These are phyloP conservation scores for Drosophila cognata DNA, from an alignment of 2,888 invertebrate genomes.

Conservation along the genomic window DNA sequence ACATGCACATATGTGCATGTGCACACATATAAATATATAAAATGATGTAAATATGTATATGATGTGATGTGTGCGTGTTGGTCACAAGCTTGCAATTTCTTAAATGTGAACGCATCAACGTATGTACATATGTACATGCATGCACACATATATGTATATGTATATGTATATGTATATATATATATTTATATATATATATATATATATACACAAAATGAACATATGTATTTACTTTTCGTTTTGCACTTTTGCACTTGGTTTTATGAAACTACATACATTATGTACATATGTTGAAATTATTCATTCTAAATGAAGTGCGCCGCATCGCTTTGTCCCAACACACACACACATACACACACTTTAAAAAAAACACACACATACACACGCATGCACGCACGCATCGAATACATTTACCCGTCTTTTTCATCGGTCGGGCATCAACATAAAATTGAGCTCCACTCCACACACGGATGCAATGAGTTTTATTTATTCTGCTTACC, in stretches of 20 bases:
- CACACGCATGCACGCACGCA: conserved; percentile 39
- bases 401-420: conserved; percentile 23
- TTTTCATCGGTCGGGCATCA: conserved; percentile 19
- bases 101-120: conserved; percentile 6
- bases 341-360: conserved; percentile 15
- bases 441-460: conserved; percentile 6
- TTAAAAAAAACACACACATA: conserved; percentile 13
- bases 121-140: conserved; percentile 12
- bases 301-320: conserved; percentile 45
- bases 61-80: conserved; percentile 4
- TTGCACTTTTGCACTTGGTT: conserved; percentile 9
- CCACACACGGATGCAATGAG: conserved; percentile 41
- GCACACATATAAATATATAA: conserved; percentile 6
- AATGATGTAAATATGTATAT: conserved; percentile 7
- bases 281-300: conserved; percentile 8
- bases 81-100: conserved; percentile 53
- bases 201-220: background rate
- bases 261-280: conserved; percentile 33
- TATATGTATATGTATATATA: background rate
- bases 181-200: conserved; percentile 4
- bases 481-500: conserved; percentile 29
- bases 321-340: conserved; percentile 54
- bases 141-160: conserved; percentile 6
- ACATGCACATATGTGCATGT: conserved; percentile 3
- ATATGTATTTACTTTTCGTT: conserved; percentile 8